Evolutionary conservation across 1,140 invertebrate genomes (phyloP).

Genomic region (Littorina saxatilis): DNA sequence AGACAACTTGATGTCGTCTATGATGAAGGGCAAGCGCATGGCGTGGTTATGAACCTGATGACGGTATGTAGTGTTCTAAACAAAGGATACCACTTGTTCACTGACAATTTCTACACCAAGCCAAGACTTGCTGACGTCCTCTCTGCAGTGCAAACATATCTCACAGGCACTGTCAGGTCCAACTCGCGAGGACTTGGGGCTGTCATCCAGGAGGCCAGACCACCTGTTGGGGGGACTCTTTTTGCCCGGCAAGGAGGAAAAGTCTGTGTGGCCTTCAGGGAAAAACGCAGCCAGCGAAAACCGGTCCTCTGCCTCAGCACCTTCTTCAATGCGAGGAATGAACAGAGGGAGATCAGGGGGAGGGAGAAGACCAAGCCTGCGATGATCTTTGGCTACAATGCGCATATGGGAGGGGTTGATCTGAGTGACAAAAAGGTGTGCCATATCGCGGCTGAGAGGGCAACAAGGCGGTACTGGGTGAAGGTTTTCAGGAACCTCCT

Average conservation of each 20-base stretch:
- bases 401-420: constrained; percentile 38
- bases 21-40: constrained; percentile 35
- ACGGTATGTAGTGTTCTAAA: constrained; percentile 27
- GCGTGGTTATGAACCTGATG: constrained; percentile 40
- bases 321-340: not conserved
- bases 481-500: constrained; percentile 35
- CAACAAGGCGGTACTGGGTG: constrained; percentile 30
- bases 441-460: constrained; percentile 22
- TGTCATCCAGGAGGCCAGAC: not conserved
- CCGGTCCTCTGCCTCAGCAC: constrained; percentile 33
- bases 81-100: constrained; percentile 44
- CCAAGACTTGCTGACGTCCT: constrained; percentile 25
- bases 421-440: constrained; percentile 32
- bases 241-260: not conserved
- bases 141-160: not conserved
- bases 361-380: constrained; percentile 22
- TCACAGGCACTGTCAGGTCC: constrained; percentile 39
- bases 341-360: not conserved
- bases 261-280: constrained; percentile 24
- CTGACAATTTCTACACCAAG: constrained; percentile 46
- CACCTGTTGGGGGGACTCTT: not conserved
- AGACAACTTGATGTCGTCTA: constrained; percentile 30
- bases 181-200: constrained; percentile 17
- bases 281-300: constrained; percentile 29
- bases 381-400: constrained; percentile 31